Percentiles rank a stretch among this genome's conserved stretches.
phyloP scores from a whole-genome alignment of 2,113 vertebrate species.

The Dipodomys merriami region DNA sequence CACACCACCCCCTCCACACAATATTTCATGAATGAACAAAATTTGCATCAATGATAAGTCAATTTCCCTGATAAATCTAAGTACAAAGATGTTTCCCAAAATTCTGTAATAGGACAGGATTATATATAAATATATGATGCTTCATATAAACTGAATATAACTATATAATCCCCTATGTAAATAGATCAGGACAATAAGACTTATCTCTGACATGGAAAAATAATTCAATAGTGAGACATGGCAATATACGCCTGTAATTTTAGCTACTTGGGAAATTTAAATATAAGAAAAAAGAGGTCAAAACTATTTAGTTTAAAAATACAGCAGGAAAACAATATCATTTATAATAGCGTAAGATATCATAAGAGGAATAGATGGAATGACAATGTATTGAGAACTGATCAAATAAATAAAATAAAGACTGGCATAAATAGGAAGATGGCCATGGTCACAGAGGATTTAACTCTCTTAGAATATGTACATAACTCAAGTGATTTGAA shows the following conservation, averaged over 20 bases:
- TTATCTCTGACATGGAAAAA: neutral
- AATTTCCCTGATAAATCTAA: neutral
- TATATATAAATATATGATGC: neutral
- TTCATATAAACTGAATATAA: too few relatives aligned
- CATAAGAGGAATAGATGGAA: neutral
- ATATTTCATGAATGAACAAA: too few relatives aligned
- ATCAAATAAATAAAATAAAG: too few relatives aligned
- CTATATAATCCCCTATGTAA: too few relatives aligned
- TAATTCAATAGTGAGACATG: neutral
- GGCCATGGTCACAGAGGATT: neutral
- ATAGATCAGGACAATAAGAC: neutral
- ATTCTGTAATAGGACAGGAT: neutral
- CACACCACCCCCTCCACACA: too few relatives aligned
- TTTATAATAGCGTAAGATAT: neutral
- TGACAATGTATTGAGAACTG: neutral
- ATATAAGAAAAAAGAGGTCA: neutral
- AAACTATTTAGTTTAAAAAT: neutral
- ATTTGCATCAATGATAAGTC: neutral
- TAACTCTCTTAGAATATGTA: neutral
- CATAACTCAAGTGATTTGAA: neutral
- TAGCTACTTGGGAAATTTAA: neutral
- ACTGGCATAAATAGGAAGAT: neutral
- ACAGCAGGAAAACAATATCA: neutral
- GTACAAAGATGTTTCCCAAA: neutral
- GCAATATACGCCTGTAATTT: too few relatives aligned